Conservation (phyloP, 2,888 invertebrate species). For the Acanthosepion esculentum region DNA sequence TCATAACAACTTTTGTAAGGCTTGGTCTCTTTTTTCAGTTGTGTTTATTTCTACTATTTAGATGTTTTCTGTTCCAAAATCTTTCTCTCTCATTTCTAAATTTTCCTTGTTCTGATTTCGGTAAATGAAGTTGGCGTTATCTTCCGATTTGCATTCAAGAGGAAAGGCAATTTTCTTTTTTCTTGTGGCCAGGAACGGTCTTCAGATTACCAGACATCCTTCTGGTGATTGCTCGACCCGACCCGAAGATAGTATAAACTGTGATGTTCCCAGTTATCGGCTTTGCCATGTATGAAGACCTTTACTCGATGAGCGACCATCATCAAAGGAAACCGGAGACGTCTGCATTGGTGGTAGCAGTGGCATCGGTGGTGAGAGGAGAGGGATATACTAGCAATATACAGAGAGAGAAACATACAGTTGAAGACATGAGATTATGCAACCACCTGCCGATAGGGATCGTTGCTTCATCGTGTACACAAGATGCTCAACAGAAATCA, state of each 20-base stretch:
- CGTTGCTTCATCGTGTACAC: background rate
- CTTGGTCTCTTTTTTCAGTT: too few relatives aligned
- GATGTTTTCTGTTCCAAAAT: too few relatives aligned
- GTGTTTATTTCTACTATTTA: too few relatives aligned
- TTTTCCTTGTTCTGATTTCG: background rate
- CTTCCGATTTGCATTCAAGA: background rate
- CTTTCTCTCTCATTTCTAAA: too few relatives aligned
- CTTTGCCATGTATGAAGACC: background rate
- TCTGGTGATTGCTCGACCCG: background rate
- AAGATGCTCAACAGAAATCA: background rate
- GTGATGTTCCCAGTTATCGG: background rate
- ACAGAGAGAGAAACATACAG: background rate
- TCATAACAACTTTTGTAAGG: too few relatives aligned
- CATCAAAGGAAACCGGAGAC: background rate
- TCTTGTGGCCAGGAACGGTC: background rate
- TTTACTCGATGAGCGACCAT: background rate
- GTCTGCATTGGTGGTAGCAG: constrained; percentile 15
- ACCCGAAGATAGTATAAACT: background rate
- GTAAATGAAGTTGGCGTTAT: background rate
- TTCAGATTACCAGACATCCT: background rate
- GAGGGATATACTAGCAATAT: background rate
- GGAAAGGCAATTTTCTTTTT: background rate
- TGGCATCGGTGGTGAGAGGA: background rate
- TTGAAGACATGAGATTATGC: background rate
- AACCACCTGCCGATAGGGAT: background rate